Conservation (phyloP, 2,797 vertebrate genomes). For the Aphelocoma californica region DNA sequence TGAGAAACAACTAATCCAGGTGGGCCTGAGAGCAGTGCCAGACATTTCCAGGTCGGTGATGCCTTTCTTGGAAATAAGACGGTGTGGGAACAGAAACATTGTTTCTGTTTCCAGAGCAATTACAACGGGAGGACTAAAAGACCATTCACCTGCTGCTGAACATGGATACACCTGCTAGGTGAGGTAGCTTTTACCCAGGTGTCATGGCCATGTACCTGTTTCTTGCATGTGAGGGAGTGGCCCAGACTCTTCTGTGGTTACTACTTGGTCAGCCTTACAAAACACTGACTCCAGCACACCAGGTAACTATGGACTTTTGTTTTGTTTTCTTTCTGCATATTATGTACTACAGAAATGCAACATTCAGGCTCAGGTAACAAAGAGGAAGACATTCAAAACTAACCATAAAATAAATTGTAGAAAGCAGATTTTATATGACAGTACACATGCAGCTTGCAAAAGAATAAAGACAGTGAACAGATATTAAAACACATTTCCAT, state of each 20-base stretch:
- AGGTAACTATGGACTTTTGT: background rate
- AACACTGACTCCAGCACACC: background rate
- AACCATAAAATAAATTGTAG: background rate
- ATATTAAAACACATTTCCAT: conserved; percentile 39
- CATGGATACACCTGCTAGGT: fast-evolving
- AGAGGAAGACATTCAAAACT: background rate
- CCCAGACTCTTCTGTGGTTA: background rate
- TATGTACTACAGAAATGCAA: background rate
- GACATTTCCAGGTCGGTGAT: fast-evolving
- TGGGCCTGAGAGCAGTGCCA: background rate
- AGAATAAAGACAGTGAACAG: conserved; percentile 21
- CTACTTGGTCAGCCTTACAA: background rate
- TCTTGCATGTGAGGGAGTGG: background rate
- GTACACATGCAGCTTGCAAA: conserved; percentile 55
- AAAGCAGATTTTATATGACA: conserved; percentile 53
- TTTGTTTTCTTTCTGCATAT: background rate
- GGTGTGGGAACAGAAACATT: fast-evolving
- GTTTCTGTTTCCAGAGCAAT: background rate
- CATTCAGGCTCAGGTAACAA: background rate
- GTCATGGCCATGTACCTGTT: fast-evolving
- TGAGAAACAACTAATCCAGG: background rate
- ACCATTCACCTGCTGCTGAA: background rate
- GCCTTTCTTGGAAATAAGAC: background rate
- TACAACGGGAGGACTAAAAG: background rate
- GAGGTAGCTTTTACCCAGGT: background rate